These are phyloP conservation scores for Tribolium madens DNA, from an alignment of 1,140 invertebrate genomes.

Conservation along the genomic window DNA sequence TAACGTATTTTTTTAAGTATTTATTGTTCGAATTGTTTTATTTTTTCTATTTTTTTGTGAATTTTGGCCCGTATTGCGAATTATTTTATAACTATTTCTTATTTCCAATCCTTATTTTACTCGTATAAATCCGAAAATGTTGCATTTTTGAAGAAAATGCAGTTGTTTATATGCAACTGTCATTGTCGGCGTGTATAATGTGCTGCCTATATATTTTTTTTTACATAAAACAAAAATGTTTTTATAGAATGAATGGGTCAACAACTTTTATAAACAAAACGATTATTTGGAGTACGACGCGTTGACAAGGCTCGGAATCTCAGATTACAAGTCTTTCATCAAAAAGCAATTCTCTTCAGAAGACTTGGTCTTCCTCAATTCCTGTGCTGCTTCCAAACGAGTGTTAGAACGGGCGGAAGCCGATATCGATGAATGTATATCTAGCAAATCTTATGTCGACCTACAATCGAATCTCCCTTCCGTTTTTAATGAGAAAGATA, in stretches of 20 bases:
- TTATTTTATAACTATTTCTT: no score
- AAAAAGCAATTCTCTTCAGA: slow-evolving; percentile 82
- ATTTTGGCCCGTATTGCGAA: no score
- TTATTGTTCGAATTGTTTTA: no score
- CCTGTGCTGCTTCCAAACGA: slow-evolving; percentile 81
- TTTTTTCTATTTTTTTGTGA: no score
- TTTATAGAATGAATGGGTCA: slow-evolving; percentile 88
- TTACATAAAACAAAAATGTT: neutral
- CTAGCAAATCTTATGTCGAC: slow-evolving; percentile 83
- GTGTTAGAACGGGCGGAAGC: slow-evolving; percentile 85
- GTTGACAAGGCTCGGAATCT: slow-evolving; percentile 87
- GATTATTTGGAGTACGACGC: slow-evolving; percentile 96
- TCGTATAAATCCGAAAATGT: no score
- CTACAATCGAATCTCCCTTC: slow-evolving; percentile 83
- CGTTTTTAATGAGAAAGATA: slow-evolving; percentile 82
- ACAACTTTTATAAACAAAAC: slow-evolving; percentile 93
- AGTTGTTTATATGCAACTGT: no score
- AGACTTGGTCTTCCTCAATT: slow-evolving; percentile 78
- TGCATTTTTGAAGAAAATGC: no score
- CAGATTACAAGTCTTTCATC: slow-evolving; percentile 85
- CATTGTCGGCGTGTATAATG: no score
- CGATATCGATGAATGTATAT: slow-evolving; percentile 86
- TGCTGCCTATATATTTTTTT: no score
- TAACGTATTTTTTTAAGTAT: no score
- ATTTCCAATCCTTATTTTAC: no score